Conservation (phyloP, 2,797 vertebrate species). For the Champsocephalus gunnari region DNA sequence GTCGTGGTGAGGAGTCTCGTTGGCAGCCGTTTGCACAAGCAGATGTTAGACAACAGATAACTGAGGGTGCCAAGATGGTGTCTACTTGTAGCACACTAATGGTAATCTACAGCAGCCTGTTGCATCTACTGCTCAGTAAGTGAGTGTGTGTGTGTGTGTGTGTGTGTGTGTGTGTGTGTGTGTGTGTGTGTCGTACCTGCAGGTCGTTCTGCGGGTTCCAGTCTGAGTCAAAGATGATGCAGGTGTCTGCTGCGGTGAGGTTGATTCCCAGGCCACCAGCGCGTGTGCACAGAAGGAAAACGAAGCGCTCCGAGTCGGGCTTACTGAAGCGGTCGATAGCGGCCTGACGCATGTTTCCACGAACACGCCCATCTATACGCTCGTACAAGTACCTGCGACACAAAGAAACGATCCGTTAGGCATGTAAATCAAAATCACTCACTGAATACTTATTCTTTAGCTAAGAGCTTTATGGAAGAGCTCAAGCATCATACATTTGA, state of each 20-base stretch:
- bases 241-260: slow-evolving; percentile 97
- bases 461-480: neutral
- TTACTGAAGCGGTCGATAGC: slow-evolving; percentile 99
- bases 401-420: neutral
- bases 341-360: slow-evolving; percentile 96
- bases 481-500: neutral
- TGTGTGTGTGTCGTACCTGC: slow-evolving; percentile 85
- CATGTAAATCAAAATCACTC: neutral
- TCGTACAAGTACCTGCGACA: slow-evolving; percentile 92
- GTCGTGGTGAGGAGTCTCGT: neutral
- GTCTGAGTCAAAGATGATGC: slow-evolving; percentile 99
- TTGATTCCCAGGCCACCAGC: slow-evolving; percentile 98
- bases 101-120: neutral
- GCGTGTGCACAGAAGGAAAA: slow-evolving; percentile 97
- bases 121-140: neutral
- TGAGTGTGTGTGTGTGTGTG: too few relatives aligned
- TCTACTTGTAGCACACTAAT: neutral
- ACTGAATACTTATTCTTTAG: neutral
- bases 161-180: neutral
- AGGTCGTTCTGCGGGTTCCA: slow-evolving; percentile 99
- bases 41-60: slow-evolving; percentile 13
- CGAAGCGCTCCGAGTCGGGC: slow-evolving; percentile 96
- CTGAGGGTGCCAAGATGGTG: neutral
- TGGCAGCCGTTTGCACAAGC: slow-evolving; percentile 7
- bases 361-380: slow-evolving; percentile 95